Evolutionary conservation across 2,797 vertebrate species (phyloP).

Genomic region (Girardinus metallicus): DNA sequence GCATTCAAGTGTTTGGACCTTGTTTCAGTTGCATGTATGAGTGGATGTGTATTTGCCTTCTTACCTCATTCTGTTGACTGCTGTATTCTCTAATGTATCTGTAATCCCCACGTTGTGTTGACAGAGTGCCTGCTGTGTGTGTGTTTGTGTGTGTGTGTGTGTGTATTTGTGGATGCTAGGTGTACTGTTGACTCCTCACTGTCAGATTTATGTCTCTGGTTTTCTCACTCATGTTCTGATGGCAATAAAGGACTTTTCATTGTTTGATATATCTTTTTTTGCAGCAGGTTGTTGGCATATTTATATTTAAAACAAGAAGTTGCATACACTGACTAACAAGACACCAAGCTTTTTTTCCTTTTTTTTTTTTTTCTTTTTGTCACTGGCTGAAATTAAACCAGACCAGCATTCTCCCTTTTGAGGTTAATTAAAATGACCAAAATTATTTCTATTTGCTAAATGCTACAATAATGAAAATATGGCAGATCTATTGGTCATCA

Average conservation of each 20-base stretch:
- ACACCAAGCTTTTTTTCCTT: neutral
- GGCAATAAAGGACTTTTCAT: conserved; percentile 85
- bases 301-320: neutral
- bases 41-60: conserved; percentile 69
- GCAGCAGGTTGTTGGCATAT: neutral
- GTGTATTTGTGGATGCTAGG: conserved; percentile 53
- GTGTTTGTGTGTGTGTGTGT: conserved; percentile 8
- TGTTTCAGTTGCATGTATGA: conserved; percentile 70
- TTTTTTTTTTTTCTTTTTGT: neutral
- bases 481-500: neutral
- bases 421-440: neutral
- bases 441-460: neutral
- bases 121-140: conserved; percentile 36
- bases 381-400: neutral
- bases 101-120: conserved; percentile 59
- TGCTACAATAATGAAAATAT: neutral
- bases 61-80: conserved; percentile 79
- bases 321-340: neutral
- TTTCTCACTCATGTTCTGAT: conserved; percentile 82
- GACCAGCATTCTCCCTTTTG: neutral
- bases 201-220: conserved; percentile 77
- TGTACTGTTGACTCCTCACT: conserved; percentile 77
- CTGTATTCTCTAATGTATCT: conserved; percentile 61
- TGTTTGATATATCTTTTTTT: conserved; percentile 76
- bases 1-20: conserved; percentile 72